These are phyloP conservation scores for Lepisosteus oculatus DNA, from an alignment of 2,113 vertebrate species.

Conservation along the genomic window DNA sequence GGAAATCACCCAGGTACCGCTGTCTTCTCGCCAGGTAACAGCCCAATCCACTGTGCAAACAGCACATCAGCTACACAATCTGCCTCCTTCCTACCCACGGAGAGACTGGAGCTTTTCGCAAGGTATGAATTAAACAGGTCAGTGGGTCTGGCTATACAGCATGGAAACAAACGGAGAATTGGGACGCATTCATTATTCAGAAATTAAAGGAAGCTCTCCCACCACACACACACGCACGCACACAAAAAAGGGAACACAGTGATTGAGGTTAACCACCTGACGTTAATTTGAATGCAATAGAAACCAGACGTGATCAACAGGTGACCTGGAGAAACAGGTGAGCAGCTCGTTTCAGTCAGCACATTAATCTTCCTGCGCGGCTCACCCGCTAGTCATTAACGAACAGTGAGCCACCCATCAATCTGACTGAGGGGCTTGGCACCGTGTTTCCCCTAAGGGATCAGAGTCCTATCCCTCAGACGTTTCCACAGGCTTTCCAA, in stretches of 20 bases:
- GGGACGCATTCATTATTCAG: conserved; percentile 14
- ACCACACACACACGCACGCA: not conserved
- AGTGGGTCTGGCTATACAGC: not conserved
- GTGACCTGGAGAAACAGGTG: not conserved
- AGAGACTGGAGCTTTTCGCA: not conserved
- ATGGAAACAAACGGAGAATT: not conserved
- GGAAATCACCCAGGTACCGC: not conserved
- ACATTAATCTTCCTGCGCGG: too few relatives aligned
- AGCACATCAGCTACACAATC: not conserved
- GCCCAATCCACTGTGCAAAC: too few relatives aligned
- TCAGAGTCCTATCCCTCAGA: too few relatives aligned
- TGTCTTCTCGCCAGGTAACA: not conserved
- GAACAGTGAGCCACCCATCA: too few relatives aligned
- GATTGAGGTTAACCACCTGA: not conserved
- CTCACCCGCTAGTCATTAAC: too few relatives aligned
- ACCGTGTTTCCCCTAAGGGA: too few relatives aligned
- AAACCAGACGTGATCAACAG: not conserved
- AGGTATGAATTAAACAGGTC: not conserved
- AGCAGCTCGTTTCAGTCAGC: not conserved
- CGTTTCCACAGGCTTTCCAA: too few relatives aligned
- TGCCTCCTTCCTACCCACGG: too few relatives aligned
- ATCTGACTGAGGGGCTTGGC: too few relatives aligned
- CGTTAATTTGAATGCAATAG: not conserved
- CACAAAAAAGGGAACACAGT: not conserved
- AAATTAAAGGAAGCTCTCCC: not conserved